phyloP scores from a whole-genome alignment of 2,888 invertebrate genomes.

The Monopis laevigella region DNA sequence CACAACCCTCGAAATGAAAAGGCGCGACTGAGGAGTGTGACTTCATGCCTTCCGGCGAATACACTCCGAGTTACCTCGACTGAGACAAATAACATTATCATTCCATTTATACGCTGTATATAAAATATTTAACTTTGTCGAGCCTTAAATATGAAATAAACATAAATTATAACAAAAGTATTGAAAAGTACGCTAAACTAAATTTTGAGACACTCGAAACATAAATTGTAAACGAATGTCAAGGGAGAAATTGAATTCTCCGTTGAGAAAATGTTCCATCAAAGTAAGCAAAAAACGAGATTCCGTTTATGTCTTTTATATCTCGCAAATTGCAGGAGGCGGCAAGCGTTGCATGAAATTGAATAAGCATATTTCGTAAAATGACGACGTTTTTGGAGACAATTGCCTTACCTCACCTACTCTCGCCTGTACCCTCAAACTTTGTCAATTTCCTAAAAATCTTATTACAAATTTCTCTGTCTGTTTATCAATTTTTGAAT shows the following conservation, averaged over 20 bases:
- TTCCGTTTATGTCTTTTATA: slow-evolving; percentile 69
- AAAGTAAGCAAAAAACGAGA: slow-evolving; percentile 68
- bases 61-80: slow-evolving; percentile 29
- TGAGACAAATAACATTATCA: slow-evolving; percentile 63
- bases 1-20: slow-evolving; percentile 47
- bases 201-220: slow-evolving; percentile 28
- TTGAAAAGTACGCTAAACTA: background rate
- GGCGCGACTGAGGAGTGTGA: slow-evolving; percentile 53
- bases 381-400: slow-evolving; percentile 66
- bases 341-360: slow-evolving; percentile 69
- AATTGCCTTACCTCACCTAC: slow-evolving; percentile 69
- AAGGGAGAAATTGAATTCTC: slow-evolving; percentile 61
- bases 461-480: slow-evolving; percentile 55
- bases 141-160: too few species aligned
- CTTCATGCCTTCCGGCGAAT: slow-evolving; percentile 44
- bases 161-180: background rate
- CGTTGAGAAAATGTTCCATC: slow-evolving; percentile 63
- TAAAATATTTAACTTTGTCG: too few species aligned
- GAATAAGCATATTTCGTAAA: slow-evolving; percentile 69
- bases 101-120: slow-evolving; percentile 35
- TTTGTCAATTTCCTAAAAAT: slow-evolving; percentile 65
- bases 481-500: too few species aligned
- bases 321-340: slow-evolving; percentile 69
- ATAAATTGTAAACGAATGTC: slow-evolving; percentile 56
- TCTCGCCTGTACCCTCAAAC: slow-evolving; percentile 56